Evolutionary conservation across 2,113 vertebrate genomes (phyloP).

Genomic region (Agapornis roseicollis): DNA sequence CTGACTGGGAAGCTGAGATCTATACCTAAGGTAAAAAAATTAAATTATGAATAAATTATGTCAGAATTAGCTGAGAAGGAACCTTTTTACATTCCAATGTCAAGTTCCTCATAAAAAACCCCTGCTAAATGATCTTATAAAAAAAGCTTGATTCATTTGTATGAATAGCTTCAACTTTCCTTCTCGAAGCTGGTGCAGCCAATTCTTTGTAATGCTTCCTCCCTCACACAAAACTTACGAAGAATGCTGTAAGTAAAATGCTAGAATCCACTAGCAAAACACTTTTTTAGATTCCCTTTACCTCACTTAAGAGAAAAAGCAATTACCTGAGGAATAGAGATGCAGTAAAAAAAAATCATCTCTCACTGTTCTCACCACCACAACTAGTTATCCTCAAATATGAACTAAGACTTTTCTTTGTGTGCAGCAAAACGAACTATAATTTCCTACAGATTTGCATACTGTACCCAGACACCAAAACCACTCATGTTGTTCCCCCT

Average conservation of each 20-base stretch:
- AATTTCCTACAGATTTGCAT: background rate
- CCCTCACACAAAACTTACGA: rapidly evolving
- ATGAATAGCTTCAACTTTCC: background rate
- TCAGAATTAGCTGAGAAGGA: background rate
- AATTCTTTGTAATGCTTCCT: background rate
- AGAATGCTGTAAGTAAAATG: background rate
- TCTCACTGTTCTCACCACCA: background rate
- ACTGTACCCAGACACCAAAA: background rate
- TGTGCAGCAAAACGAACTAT: background rate
- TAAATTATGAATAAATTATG: background rate
- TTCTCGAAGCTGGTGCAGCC: background rate
- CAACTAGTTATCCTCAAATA: background rate
- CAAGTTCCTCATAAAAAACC: rapidly evolving
- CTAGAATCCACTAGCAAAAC: background rate
- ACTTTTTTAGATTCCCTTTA: background rate
- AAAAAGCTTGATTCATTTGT: background rate
- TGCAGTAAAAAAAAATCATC: background rate
- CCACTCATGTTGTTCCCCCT: background rate
- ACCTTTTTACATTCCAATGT: background rate
- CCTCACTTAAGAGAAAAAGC: background rate
- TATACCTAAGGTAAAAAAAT: slow-evolving; percentile 66
- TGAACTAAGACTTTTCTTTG: background rate
- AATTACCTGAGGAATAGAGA: background rate
- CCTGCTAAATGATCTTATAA: rapidly evolving
- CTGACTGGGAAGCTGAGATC: slow-evolving; percentile 25